These are phyloP conservation scores for Paralichthys olivaceus DNA, from an alignment of 2,113 vertebrate genomes.

Conservation along the genomic window DNA sequence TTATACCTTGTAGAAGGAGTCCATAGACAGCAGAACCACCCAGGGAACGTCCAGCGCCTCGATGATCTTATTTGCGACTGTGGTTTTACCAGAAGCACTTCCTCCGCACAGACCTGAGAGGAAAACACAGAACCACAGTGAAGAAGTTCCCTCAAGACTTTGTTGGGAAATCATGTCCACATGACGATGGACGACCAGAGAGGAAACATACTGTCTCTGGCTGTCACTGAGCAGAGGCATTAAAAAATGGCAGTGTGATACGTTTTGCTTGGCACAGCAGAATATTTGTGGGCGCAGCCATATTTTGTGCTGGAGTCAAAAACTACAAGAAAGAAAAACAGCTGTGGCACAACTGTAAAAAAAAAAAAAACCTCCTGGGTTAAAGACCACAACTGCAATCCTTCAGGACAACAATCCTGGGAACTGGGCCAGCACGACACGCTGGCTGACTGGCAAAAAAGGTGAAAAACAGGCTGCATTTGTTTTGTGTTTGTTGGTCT, in stretches of 20 bases:
- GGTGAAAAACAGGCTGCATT: constrained; percentile 13
- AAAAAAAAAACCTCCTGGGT: constrained; percentile 4
- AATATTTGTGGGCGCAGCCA: not conserved
- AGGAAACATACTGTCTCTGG: too few relatives aligned
- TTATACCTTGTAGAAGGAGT: constrained; percentile 91
- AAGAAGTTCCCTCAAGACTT: too few relatives aligned
- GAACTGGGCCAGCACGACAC: constrained; percentile 19
- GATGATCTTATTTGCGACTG: constrained; percentile 91
- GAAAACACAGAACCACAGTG: not conserved
- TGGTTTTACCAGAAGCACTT: constrained; percentile 91
- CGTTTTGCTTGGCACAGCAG: not conserved
- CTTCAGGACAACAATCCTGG: constrained; percentile 31
- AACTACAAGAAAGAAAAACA: too few relatives aligned
- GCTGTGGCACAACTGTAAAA: not conserved
- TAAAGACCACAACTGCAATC: constrained; percentile 28
- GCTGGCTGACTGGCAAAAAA: not conserved
- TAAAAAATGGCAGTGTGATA: too few relatives aligned
- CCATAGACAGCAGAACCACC: constrained; percentile 93
- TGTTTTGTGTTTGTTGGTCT: not conserved
- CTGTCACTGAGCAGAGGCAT: too few relatives aligned
- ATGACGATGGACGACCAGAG: too few relatives aligned
- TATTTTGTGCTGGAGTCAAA: not conserved
- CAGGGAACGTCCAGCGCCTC: constrained; percentile 92
- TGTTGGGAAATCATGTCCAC: too few relatives aligned
- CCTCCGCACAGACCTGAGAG: constrained; percentile 89